Percentiles rank a stretch among this genome's conserved stretches.
Evolutionary conservation across 2,888 invertebrate genomes (phyloP).

Genomic region (Actias luna): DNA sequence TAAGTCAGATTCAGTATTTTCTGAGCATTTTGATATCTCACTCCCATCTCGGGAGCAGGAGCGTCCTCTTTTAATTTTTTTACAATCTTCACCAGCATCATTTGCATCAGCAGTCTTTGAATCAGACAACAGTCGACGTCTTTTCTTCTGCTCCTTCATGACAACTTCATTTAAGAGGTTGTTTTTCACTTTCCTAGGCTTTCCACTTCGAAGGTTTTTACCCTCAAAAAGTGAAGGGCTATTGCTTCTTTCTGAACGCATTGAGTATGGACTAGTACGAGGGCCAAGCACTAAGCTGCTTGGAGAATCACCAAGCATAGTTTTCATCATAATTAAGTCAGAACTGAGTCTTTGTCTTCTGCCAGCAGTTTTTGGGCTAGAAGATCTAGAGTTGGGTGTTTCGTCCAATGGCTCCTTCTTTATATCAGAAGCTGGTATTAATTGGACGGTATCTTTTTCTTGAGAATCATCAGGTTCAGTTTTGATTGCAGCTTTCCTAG

Average conservation of each 20-base stretch:
- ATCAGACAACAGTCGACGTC: constrained; percentile 79
- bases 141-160: constrained; percentile 79
- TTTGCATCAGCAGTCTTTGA: constrained; percentile 67
- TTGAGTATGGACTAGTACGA: constrained; percentile 82
- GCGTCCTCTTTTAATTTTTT: constrained; percentile 71
- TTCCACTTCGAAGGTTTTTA: constrained; percentile 84
- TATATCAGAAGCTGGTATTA: constrained; percentile 71
- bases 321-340: constrained; percentile 75
- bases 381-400: constrained; percentile 68
- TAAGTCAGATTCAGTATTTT: constrained; percentile 83
- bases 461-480: constrained; percentile 55
- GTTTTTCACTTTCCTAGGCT: constrained; percentile 83
- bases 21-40: constrained; percentile 83
- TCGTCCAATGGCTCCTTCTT: constrained; percentile 75
- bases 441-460: constrained; percentile 61
- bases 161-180: constrained; percentile 81
- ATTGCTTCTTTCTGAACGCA: constrained; percentile 81
- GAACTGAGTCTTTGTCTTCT: constrained; percentile 69
- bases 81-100: constrained; percentile 65
- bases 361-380: constrained; percentile 73
- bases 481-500: constrained; percentile 62
- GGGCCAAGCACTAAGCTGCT: constrained; percentile 64
- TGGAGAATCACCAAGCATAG: constrained; percentile 65
- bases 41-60: constrained; percentile 81
- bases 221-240: constrained; percentile 75